These are phyloP conservation scores for Brachyptera putata DNA, from an alignment of 2,888 invertebrate genomes.

Conservation along the genomic window DNA sequence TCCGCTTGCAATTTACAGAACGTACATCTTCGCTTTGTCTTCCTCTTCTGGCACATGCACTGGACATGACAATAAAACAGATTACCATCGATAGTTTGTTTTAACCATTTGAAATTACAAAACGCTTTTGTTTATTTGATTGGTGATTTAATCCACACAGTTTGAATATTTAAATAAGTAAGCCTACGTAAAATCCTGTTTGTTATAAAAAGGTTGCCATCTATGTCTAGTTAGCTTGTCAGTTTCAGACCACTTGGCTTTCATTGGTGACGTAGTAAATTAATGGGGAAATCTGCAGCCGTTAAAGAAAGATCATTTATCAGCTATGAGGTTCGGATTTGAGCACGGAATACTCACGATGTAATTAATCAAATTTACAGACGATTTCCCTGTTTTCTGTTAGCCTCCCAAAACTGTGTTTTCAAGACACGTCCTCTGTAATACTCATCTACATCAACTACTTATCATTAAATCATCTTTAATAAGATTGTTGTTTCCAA, in stretches of 20 bases:
- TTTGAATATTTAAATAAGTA: not conserved
- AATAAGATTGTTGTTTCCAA: too few relatives aligned
- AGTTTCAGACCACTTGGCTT: slow-evolving; percentile 20
- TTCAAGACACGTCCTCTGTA: too few relatives aligned
- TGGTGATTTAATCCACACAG: not conserved
- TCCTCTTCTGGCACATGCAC: not conserved
- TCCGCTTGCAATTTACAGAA: not conserved
- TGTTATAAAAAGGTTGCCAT: not conserved
- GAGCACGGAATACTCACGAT: slow-evolving; percentile 25
- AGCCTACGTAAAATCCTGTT: slow-evolving; percentile 1
- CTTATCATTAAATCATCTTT: too few relatives aligned
- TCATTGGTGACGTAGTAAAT: slow-evolving; percentile 24
- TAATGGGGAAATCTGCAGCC: slow-evolving; percentile 25
- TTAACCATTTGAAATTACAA: slow-evolving; percentile 4
- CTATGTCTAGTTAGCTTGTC: slow-evolving; percentile 23
- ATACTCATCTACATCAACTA: too few relatives aligned
- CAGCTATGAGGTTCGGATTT: slow-evolving; percentile 26
- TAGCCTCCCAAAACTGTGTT: too few relatives aligned
- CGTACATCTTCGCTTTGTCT: not conserved
- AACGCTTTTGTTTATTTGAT: not conserved
- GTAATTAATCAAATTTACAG: slow-evolving; percentile 28
- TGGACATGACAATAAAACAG: slow-evolving; percentile 1
- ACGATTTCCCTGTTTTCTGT: slow-evolving; percentile 11
- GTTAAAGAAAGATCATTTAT: slow-evolving; percentile 27
- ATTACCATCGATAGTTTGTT: not conserved